Evolutionary conservation across 2,888 invertebrate species (phyloP).

Genomic region (Tipula confusa): DNA sequence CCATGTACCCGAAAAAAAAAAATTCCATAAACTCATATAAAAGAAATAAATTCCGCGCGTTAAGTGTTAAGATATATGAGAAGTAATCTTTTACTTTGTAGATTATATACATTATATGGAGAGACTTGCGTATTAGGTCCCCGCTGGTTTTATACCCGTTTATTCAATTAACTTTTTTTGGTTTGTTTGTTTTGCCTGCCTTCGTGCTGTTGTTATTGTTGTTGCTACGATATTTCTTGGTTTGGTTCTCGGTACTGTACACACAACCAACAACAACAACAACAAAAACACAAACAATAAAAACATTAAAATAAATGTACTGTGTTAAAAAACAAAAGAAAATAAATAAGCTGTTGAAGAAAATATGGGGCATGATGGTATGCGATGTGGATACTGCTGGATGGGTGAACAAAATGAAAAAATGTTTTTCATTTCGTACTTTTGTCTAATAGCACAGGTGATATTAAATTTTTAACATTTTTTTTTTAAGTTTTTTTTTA

Average conservation of each 20-base stretch:
- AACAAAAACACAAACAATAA: neutral
- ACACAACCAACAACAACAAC: neutral
- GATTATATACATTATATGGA: neutral
- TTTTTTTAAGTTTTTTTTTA: neutral
- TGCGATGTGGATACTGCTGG: too few relatives aligned
- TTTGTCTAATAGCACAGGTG: constrained; percentile 8
- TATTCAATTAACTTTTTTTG: constrained; percentile 9
- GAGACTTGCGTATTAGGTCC: neutral
- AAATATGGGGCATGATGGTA: neutral
- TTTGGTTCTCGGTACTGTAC: neutral
- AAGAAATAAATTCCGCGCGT: neutral
- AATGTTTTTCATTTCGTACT: neutral
- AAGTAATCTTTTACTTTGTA: neutral
- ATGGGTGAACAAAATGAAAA: neutral
- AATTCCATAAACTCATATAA: neutral
- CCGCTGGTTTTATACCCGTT: constrained; percentile 20
- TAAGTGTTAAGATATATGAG: neutral
- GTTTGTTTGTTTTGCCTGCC: neutral
- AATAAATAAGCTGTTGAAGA: neutral
- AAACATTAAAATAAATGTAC: neutral
- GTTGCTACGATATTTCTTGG: neutral
- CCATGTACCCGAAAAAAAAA: neutral
- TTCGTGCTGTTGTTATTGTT: neutral
- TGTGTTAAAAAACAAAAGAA: neutral
- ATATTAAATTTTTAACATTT: neutral